Evolutionary conservation across 2,113 vertebrate species (phyloP), one percentile per base, ranked within the genome.

Genomic region (Fregetta grallaria): DNA sequence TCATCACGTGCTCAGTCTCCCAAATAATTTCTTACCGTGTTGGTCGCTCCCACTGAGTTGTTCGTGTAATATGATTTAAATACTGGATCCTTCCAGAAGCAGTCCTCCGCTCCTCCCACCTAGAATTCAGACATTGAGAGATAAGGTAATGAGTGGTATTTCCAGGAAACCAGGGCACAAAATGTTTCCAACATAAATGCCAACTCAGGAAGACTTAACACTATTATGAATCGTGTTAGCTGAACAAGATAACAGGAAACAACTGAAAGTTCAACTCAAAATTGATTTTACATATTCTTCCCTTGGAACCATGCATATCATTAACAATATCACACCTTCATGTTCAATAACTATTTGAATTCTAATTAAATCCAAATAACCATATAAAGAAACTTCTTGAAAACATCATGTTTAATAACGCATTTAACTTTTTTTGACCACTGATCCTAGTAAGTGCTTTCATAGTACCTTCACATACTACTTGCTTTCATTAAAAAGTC

Each of bases 11-110:
- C 68, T 32, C 0, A 9, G 82, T 1, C 4, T 44, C 87, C 63
- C 67, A 18, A n/a, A 50, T n/a, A 50, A 67, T 86, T 66, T 55
- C 98, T 95, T 97, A 99, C 99, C 99, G 98, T 49, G 99, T 99
- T 11, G 99, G 99, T 91, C 99, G 98, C 97, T 99, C 99, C 99
- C 99, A 99, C 49, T 99, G 99, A 0, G 99, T 99, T 94, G 99
- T 99, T 89, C 99, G 97, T 53, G 99, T 99, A 94, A 99, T 99
- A 88, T 99, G 99, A 97, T 99, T 99, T 93, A 99, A 98, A 97
- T 99, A 99, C 88, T 99, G 99, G 94, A 99, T 99, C 96, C 99
- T 98, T 95, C 99, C 99, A 90, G 99, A 99, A 18, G 99, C 99
- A 29, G 99, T 99, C 90, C 99, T 98, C 85, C 99, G 98, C 97